These are phyloP conservation scores for Beroe forskalii DNA, from an alignment of 37 sponge, comb jelly and placozoan species.

Conservation along the genomic window DNA sequence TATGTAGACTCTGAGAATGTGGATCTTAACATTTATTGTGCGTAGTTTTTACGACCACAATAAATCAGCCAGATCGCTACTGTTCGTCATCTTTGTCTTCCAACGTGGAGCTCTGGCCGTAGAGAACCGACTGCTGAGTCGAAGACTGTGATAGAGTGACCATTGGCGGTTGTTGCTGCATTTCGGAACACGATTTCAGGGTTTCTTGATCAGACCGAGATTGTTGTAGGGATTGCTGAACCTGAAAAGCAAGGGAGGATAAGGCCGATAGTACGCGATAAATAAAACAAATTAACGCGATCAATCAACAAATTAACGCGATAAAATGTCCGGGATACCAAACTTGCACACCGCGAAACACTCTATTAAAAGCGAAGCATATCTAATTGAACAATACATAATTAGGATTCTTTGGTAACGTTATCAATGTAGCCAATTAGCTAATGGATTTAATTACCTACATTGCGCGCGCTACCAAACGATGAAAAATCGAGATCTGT, in stretches of 20 bases:
- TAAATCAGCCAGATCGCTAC: too few species aligned
- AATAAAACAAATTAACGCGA: too few species aligned
- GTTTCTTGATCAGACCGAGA: neutral
- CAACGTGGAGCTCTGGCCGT: constrained; percentile 20
- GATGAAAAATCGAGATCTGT: constrained; percentile 4
- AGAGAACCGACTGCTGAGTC: constrained; percentile 42
- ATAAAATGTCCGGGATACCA: too few species aligned
- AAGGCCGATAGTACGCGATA: neutral
- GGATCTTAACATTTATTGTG: too few species aligned
- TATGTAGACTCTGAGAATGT: too few species aligned
- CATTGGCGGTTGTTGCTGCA: constrained; percentile 58
- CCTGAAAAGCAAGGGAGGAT: neutral
- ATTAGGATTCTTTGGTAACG: neutral
- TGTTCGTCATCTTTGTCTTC: constrained; percentile 65
- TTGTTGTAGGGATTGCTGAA: constrained; percentile 5
- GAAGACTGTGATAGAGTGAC: constrained; percentile 35
- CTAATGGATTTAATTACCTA: neutral
- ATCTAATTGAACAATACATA: too few species aligned
- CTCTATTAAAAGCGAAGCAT: too few species aligned
- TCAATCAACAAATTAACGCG: too few species aligned
- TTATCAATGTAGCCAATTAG: neutral
- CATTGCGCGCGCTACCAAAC: constrained; percentile 5
- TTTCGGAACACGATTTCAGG: constrained; percentile 58
- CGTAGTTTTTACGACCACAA: too few species aligned
- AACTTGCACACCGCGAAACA: too few species aligned